Evolutionary conservation across 2,888 invertebrate species (phyloP).

Genomic region (Synanthedon andrenaeformis): DNA sequence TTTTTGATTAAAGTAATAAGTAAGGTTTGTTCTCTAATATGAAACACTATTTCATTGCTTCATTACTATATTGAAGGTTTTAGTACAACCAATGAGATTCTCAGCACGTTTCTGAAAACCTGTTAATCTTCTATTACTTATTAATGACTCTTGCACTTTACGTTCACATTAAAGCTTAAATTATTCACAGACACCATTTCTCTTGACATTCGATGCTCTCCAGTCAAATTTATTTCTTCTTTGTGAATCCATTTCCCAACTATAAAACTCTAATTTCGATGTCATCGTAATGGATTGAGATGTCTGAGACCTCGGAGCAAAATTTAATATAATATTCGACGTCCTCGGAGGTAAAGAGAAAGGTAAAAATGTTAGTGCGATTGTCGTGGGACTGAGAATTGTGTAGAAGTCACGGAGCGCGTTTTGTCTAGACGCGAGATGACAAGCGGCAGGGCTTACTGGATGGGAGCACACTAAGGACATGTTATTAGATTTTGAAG

Average conservation of each 20-base stretch:
- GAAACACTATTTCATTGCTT: too few species aligned
- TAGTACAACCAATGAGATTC: too few species aligned
- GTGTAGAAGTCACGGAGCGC: constrained; percentile 58
- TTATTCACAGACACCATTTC: neutral
- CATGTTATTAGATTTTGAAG: constrained; percentile 54
- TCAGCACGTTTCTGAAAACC: too few species aligned
- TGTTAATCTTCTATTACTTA: too few species aligned
- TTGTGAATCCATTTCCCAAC: constrained; percentile 29
- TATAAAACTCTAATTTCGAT: constrained; percentile 48
- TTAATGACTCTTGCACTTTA: neutral
- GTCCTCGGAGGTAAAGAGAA: constrained; percentile 34
- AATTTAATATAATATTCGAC: constrained; percentile 57
- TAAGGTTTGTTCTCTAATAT: too few species aligned
- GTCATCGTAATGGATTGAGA: constrained; percentile 51
- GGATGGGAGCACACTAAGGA: constrained; percentile 25
- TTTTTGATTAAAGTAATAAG: too few species aligned
- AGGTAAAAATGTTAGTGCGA: constrained; percentile 28
- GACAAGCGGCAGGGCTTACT: constrained; percentile 30
- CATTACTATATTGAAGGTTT: too few species aligned
- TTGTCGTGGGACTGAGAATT: constrained; percentile 55
- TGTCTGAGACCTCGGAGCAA: constrained; percentile 40
- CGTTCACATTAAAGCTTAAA: neutral
- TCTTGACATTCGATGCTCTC: neutral
- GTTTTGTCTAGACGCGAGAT: constrained; percentile 60
- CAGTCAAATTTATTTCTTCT: constrained; percentile 9